Base-by-base conservation (phyloP, 1,140 invertebrate genomes). In the Diabrotica undecimpunctata region DNA sequence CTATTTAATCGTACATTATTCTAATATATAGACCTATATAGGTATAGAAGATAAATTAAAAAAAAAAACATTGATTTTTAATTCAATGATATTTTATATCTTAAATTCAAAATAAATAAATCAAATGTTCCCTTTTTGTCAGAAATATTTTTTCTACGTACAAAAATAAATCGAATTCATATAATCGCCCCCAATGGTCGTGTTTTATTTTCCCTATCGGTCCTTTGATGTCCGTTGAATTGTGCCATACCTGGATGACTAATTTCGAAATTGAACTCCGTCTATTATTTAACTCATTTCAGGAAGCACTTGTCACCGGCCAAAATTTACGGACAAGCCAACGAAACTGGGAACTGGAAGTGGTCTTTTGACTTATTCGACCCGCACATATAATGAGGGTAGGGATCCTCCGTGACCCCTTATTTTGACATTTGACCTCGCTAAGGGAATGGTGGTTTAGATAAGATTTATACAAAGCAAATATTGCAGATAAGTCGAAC, bases 391-490 rank as follows among this genome's bases (percentile, higher is more conserved):
- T 46, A 46, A 46, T 46, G 41, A 46, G 41, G 41, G 41, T 46
- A 10, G n/a, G 41, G n/a, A 46, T 8, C 41, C 41, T 10, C 8
- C n/a, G 41, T 46, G 41, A n/a, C 41, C n/a, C 41, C 1, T 25
- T 46, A 6, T 46, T 46, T 46, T 46, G 41, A 46, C 41, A 46
- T 46, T 10, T 46, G 41, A 46, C 41, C 41, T 46, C n/a, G n/a
- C 8, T 46, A 46, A n/a, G 41, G 41, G 41, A 46, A n/a, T n/a
- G 41, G 41, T 46, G 41, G 41, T 10, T n/a, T 46, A 46, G 41
- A 46, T 46, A 46, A 46, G 41, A 46, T 46, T 46, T 46, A 46
- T 46, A 46, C n/a, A n/a, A 46, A 46, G 41, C 41, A 46, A 46
- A 46, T 46, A n/a, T 6, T 8, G 41, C n/a, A 46, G 25, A 25